A percentile compares a stretch with the other conserved stretches of the same genome.
phyloP scores from a whole-genome alignment of 1,140 invertebrate genomes.

The Trachymyrmex cornetzi region DNA sequence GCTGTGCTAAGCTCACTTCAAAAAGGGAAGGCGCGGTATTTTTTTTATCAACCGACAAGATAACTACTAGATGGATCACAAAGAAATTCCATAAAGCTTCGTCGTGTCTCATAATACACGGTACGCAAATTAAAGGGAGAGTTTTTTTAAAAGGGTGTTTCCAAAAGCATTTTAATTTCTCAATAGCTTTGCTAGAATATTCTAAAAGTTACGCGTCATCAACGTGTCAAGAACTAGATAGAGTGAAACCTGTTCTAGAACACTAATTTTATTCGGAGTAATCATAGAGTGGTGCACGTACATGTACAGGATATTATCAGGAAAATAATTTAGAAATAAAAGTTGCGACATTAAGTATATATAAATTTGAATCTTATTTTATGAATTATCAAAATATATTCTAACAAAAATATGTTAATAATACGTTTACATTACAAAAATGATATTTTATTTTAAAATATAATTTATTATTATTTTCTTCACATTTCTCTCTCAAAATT shows the following conservation, averaged over 20 bases:
- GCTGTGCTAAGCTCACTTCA: constrained; percentile 29
- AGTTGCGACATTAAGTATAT: not conserved
- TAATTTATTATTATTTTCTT: constrained; percentile 13
- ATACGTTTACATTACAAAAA: constrained; percentile 14
- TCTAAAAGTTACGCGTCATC: not conserved
- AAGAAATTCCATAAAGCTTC: constrained; percentile 28
- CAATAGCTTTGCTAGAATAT: not conserved
- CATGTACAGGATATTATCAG: not conserved
- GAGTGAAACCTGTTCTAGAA: not conserved
- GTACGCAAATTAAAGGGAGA: constrained; percentile 31
- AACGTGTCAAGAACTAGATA: not conserved
- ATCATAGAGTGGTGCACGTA: not conserved
- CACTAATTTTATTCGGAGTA: constrained; percentile 1
- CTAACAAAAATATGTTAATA: not conserved
- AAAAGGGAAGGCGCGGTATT: constrained; percentile 20
- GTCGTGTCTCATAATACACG: constrained; percentile 23
- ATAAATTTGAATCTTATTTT: not conserved
- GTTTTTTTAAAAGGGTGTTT: constrained; percentile 4
- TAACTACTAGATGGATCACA: constrained; percentile 32
- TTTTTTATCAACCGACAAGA: constrained; percentile 61
- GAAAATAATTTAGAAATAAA: not conserved
- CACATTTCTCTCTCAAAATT: not conserved
- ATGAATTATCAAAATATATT: not conserved
- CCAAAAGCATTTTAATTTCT: not conserved
- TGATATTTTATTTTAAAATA: not conserved